Base-by-base conservation (phyloP, 2,888 invertebrate genomes). In the Tuberolachnus salignus region DNA sequence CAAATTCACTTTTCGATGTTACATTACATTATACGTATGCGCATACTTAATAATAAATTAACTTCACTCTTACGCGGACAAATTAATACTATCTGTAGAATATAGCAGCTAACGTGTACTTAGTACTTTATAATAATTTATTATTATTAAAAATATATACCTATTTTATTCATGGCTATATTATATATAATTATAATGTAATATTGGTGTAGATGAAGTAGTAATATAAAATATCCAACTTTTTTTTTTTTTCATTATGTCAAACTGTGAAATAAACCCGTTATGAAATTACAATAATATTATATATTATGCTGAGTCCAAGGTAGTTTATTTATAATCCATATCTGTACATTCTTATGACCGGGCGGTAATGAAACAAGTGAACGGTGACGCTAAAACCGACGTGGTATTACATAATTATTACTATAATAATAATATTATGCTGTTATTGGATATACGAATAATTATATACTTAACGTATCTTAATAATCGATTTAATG, bases 251-350 rank as follows among this genome's bases (percentile, higher is more conserved):
- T 34, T 34, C 6, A 4, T 26, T 67, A 26, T 34, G n/a, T 11
- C 26, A 67, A 67, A 67, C 19, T 13, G n/a, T 67, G 6, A n/a
- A 26, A 67, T 51, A 55, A 70, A 70, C 34, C 55, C 13, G 69
- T 70, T 55, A 70, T 70, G 19, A 42, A 55, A 44, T 70, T 42
- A 42, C 55, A 16, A 70, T 70, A 34, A 34, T 34, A 34, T 34
- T 34, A 34, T 34, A 4, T 34, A 4, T 4, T 34, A 21, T 16
- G 53, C 14, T 42, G 16, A 21, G 42, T 42, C 21, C 42, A 70
- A 70, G 42, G 55, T 70, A 44, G 55, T 42, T 21, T 53, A 55
- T 55, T 55, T 70, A 70, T 44, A 55, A 21, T 21, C 14, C 19
- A 51, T 9, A 67, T 34, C 23, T 57, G 23, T 3, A 11, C 11